Conservation (phyloP, 2,113 vertebrate species). For the Mirounga angustirostris region DNA sequence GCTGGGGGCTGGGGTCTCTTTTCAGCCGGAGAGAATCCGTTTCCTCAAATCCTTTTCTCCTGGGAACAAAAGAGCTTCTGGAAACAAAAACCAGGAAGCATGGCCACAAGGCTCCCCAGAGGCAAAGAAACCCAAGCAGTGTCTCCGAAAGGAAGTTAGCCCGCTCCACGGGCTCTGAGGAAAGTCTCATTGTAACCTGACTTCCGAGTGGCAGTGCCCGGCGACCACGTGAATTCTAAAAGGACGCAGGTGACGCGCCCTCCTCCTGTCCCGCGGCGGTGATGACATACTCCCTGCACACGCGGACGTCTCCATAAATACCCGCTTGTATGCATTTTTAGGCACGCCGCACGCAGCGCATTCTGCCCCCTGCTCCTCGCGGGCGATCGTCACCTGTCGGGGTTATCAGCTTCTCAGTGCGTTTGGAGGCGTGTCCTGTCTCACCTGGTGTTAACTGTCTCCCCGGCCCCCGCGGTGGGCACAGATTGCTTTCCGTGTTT, state of each 20-base stretch:
- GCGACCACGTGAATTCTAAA: not conserved
- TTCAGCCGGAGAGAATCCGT: not conserved
- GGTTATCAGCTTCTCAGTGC: not conserved
- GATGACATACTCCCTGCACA: not conserved
- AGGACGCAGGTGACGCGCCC: not conserved
- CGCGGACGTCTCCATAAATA: slow-evolving; percentile 41
- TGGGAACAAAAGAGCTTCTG: slow-evolving; percentile 41
- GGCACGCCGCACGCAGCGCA: slow-evolving; percentile 5
- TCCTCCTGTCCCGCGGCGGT: not conserved
- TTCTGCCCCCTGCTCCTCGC: not conserved
- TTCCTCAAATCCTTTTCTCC: slow-evolving; percentile 45
- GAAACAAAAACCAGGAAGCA: slow-evolving; percentile 41
- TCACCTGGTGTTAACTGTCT: not conserved
- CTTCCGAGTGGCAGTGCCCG: not conserved
- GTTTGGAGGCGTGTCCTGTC: too few relatives aligned
- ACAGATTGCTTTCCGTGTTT: not conserved
- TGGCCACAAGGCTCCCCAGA: slow-evolving; percentile 16
- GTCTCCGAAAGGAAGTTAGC: not conserved
- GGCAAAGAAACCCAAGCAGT: slow-evolving; percentile 8
- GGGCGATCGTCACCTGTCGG: not conserved
- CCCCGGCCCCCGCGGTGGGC: not conserved
- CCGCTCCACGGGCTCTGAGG: not conserved
- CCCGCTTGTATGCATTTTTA: slow-evolving; percentile 2
- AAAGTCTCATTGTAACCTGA: slow-evolving; percentile 18
- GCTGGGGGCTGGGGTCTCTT: not conserved